These are phyloP conservation scores for Craseonycteris thonglongyai DNA, from an alignment of 2,113 vertebrate species.

Conservation along the genomic window DNA sequence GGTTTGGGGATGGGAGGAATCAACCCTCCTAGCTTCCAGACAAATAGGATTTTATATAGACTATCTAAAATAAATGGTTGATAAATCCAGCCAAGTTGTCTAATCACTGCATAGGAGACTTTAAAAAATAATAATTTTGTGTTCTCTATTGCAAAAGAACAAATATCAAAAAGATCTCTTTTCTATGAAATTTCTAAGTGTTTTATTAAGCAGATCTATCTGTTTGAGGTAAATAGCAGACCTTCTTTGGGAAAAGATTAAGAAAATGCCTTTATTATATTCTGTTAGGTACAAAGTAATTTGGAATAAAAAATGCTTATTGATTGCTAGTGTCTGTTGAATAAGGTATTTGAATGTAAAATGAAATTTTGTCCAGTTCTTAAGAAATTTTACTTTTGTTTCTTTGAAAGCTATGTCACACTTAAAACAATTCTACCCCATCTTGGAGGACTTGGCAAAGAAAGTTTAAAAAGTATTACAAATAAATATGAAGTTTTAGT, in stretches of 20 bases:
- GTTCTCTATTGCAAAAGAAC: not conserved
- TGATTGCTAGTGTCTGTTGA: not conserved
- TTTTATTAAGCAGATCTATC: not conserved
- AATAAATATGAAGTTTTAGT: slow-evolving; percentile 25
- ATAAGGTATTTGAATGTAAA: slow-evolving; percentile 16
- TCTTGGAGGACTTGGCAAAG: not conserved
- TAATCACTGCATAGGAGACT: not conserved
- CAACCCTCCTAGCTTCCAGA: not conserved
- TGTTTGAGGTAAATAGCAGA: not conserved
- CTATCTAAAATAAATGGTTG: not conserved
- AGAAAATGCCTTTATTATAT: not conserved
- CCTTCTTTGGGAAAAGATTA: not conserved
- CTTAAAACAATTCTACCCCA: not conserved
- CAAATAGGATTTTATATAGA: not conserved
- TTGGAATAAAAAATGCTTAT: not conserved
- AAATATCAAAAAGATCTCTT: not conserved
- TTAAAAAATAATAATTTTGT: not conserved
- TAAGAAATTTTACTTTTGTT: slow-evolving; percentile 15
- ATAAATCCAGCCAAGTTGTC: not conserved
- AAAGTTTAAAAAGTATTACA: not conserved
- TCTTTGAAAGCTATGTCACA: not conserved
- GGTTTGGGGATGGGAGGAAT: not conserved
- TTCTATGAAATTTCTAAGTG: not conserved
- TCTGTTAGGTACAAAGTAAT: not conserved
- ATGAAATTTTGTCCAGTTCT: not conserved